phyloP scores from a whole-genome alignment of 2,888 invertebrate genomes.

The Ditula angustiorana region DNA sequence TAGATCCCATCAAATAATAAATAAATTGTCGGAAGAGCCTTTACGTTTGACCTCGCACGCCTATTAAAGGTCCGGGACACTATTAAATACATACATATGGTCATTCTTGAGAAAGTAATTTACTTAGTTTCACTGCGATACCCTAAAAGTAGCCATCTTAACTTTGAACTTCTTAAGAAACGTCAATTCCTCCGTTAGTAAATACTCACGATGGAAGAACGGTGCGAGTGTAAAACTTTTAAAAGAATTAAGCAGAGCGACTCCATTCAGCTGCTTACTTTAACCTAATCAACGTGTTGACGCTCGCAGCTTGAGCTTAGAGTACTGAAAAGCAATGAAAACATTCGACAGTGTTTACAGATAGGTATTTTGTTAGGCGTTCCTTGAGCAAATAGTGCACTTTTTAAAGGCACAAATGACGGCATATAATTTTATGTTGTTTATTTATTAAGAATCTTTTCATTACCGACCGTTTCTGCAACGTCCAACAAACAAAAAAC shows the following conservation, averaged over 20 bases:
- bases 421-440: too few species aligned
- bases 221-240: not conserved
- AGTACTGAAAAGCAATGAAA: not conserved
- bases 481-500: too few species aligned
- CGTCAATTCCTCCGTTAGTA: not conserved
- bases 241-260: not conserved
- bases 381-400: not conserved
- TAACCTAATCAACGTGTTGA: constrained; percentile 1
- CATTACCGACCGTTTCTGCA: too few species aligned
- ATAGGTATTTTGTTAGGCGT: not conserved
- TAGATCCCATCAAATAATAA: too few species aligned
- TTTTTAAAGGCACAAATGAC: not conserved
- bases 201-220: not conserved
- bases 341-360: not conserved
- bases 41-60: too few species aligned
- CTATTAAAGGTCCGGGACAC: too few species aligned
- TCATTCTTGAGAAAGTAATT: too few species aligned
- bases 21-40: too few species aligned
- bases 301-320: not conserved
- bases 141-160: not conserved
- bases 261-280: constrained; percentile 4
- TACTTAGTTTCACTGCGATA: not conserved
- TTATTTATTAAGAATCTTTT: too few species aligned
- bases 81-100: too few species aligned
- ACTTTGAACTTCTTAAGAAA: not conserved